Evolutionary conservation across 2,888 invertebrate genomes (phyloP), one percentile per base, ranked within the genome.

Genomic region (Leptinotarsa haldemani): DNA sequence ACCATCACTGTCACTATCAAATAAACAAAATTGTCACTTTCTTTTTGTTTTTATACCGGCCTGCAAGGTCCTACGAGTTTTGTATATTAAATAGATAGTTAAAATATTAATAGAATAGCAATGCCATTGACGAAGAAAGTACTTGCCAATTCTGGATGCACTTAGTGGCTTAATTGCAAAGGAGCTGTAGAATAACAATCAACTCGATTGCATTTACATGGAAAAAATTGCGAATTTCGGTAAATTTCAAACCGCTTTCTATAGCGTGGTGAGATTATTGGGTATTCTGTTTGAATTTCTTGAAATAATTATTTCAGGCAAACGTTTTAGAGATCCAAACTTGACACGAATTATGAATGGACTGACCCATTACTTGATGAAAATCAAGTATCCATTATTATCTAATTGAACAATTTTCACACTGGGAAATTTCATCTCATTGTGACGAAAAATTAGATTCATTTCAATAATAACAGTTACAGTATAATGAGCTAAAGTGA

Each of bases 41-140:
- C 85, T 83, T 84, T 82, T 82, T 80, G 82, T 82, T 85, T 85
- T 85, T 86, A 86, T 86, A 86, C 76, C 75, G 77, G 74, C 78
- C 72, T 78, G 82, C 81, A 82, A 77, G 73, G 74, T 47, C 25
- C 78, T 74, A 83, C 85, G 84, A 84, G 83, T 80, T 81, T 80
- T 82, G 86, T 81, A 83, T 85, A 76, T 82, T 80, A 85, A 86
- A 78, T 75, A 81, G 75, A 72, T 78, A 67, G 40, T 68, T 76
- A 46, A 71, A 84, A 83, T 83, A 82, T 83, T 84, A 80, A 82
- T 82, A 77, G 68, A 79, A 77, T 78, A 77, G 79, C 79, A 80
- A 82, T 80, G 82, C 76, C 81, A 82, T 77, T 82, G 80, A 74
- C 80, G 78, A 83, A 82, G 83, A 83, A 84, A 84, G 85, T 84